Conservation (phyloP, 2,888 invertebrate genomes). For the Aporophyla lueneburgensis region DNA sequence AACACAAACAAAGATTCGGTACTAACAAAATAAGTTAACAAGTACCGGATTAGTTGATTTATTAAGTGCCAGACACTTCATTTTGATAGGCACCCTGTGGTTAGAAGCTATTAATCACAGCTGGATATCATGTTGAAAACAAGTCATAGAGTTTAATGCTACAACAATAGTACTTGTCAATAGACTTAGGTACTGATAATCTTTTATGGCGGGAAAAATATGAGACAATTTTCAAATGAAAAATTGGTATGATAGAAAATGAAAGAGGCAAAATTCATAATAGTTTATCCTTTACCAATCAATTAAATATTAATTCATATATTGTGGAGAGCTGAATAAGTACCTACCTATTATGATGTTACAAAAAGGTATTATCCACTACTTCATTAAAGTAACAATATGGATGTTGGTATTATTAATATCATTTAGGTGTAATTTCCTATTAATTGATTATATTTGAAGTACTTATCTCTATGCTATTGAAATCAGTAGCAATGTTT, state of each 20-base stretch:
- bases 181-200: not conserved
- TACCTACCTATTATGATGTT: not conserved
- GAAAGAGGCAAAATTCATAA: not conserved
- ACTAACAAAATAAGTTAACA: conserved; percentile 30
- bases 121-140: conserved; percentile 18
- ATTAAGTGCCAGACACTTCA: conserved; percentile 24
- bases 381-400: not conserved
- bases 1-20: not conserved
- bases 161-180: not conserved
- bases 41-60: conserved; percentile 20
- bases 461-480: not conserved
- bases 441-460: not conserved
- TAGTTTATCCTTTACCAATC: not conserved
- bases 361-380: not conserved
- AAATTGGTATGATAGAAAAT: not conserved
- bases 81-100: conserved; percentile 41
- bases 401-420: not conserved
- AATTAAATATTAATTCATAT: not conserved
- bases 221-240: not conserved
- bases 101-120: conserved; percentile 31
- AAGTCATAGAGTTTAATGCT: not conserved
- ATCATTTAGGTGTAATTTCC: not conserved
- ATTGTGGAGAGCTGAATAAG: not conserved
- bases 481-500: not conserved
- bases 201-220: no score